phyloP scores from a whole-genome alignment of 1,140 invertebrate species.

The Nymphalis io region DNA sequence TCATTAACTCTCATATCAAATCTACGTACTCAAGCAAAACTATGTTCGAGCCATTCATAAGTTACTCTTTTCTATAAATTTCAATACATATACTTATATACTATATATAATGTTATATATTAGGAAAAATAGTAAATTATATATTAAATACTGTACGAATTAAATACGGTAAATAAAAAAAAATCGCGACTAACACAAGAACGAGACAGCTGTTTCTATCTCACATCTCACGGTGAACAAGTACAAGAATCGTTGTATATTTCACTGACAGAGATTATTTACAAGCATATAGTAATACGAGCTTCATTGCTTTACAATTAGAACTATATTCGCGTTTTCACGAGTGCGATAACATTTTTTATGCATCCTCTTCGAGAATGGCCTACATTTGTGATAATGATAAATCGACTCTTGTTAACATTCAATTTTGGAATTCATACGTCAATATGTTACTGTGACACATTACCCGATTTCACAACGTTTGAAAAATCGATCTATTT shows the following conservation, averaged over 20 bases:
- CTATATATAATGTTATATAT: neutral
- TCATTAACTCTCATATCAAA: too few species aligned
- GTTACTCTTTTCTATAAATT: too few species aligned
- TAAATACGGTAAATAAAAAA: too few species aligned
- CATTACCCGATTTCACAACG: neutral
- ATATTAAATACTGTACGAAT: too few species aligned
- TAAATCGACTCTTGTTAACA: slow-evolving; percentile 15
- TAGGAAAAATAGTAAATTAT: too few species aligned
- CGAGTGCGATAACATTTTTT: neutral
- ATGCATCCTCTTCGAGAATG: slow-evolving; percentile 7
- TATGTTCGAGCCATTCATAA: too few species aligned
- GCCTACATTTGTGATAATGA: slow-evolving; percentile 12
- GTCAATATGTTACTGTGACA: neutral
- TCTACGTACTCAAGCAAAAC: too few species aligned
- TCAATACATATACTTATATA: neutral
- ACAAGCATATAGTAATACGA: neutral
- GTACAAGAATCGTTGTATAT: slow-evolving; percentile 6
- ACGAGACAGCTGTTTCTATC: neutral
- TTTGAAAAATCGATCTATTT: neutral
- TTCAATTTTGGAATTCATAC: slow-evolving; percentile 10
- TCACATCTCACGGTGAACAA: neutral
- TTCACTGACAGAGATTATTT: neutral
- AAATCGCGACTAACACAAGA: neutral
- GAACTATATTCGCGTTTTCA: neutral
- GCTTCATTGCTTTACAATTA: neutral